phyloP scores from a whole-genome alignment of 2,888 invertebrate species.

The Taenaris catops region DNA sequence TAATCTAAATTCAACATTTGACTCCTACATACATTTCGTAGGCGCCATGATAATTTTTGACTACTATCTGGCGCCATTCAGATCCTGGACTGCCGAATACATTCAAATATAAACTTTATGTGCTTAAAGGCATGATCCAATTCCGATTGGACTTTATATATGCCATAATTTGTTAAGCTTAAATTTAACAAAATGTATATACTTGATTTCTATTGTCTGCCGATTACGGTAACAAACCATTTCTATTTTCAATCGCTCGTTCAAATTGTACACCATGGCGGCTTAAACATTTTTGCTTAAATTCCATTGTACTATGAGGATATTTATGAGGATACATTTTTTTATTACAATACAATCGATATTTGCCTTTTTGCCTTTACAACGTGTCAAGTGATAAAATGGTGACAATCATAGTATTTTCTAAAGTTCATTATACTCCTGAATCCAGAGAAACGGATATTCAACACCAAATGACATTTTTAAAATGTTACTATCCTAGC shows the following conservation, averaged over 20 bases:
- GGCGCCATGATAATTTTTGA: slow-evolving; percentile 22
- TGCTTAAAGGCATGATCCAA: slow-evolving; percentile 14
- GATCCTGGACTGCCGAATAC: slow-evolving; percentile 13
- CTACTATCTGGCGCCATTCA: slow-evolving; percentile 20
- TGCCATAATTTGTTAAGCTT: slow-evolving; percentile 1
- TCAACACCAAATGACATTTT: too few species aligned
- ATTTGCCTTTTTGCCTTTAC: too few species aligned
- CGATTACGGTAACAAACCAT: slow-evolving; percentile 18
- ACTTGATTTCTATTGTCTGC: slow-evolving; percentile 39
- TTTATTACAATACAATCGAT: slow-evolving; percentile 30
- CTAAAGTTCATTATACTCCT: too few species aligned
- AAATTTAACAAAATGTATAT: slow-evolving; percentile 12
- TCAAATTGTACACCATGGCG: too few species aligned
- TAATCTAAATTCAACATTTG: slow-evolving; percentile 25
- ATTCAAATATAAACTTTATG: slow-evolving; percentile 11
- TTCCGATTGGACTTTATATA: slow-evolving; percentile 30
- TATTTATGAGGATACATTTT: too few species aligned
- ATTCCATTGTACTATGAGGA: too few species aligned
- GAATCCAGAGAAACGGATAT: too few species aligned
- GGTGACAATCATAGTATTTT: too few species aligned
- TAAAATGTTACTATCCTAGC: too few species aligned
- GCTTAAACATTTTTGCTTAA: too few species aligned
- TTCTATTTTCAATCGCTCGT: slow-evolving; percentile 23
- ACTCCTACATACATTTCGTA: slow-evolving; percentile 24
- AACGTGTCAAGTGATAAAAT: too few species aligned